Conservation (phyloP, 2,888 invertebrate species). For the Scelioninae gen. 1 region DNA sequence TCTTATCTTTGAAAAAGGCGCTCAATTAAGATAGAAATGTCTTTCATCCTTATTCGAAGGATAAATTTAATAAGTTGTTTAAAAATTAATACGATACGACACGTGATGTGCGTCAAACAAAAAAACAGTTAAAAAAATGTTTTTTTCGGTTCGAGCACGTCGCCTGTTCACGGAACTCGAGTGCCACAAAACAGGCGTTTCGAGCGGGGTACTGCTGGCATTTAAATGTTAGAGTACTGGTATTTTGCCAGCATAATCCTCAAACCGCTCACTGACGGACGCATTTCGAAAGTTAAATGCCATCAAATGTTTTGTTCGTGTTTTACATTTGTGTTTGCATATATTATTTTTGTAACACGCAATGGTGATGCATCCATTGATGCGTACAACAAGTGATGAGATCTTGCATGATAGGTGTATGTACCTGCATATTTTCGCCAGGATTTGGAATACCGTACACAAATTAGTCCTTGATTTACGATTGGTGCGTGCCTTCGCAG, state of each 20-base stretch:
- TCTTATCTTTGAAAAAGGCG: too few relatives aligned
- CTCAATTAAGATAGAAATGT: too few relatives aligned
- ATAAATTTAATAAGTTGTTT: too few relatives aligned
- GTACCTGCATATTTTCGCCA: conserved; percentile 13
- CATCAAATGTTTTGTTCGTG: conserved; percentile 74
- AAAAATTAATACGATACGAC: conserved; percentile 1
- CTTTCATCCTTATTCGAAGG: too few relatives aligned
- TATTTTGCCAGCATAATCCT: conserved; percentile 79
- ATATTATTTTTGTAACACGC: conserved; percentile 59
- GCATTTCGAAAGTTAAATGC: conserved; percentile 83
- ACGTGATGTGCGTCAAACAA: too few relatives aligned
- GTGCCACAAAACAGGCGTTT: conserved; percentile 56
- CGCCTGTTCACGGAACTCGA: conserved; percentile 35
- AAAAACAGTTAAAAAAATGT: neutral
- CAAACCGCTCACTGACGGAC: conserved; percentile 72
- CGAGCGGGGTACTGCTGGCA: conserved; percentile 78
- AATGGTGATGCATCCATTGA: too few relatives aligned
- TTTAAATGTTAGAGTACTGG: conserved; percentile 82
- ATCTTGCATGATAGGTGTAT: conserved; percentile 5
- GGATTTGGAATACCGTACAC: neutral
- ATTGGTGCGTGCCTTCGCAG: too few relatives aligned
- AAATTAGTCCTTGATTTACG: too few relatives aligned
- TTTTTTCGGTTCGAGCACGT: too few relatives aligned
- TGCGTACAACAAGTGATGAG: conserved; percentile 30
- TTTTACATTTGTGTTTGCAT: conserved; percentile 59